Evolutionary conservation across 1,140 invertebrate genomes (phyloP), one percentile per base, ranked within the genome.

Genomic region (Halictus rubicundus): DNA sequence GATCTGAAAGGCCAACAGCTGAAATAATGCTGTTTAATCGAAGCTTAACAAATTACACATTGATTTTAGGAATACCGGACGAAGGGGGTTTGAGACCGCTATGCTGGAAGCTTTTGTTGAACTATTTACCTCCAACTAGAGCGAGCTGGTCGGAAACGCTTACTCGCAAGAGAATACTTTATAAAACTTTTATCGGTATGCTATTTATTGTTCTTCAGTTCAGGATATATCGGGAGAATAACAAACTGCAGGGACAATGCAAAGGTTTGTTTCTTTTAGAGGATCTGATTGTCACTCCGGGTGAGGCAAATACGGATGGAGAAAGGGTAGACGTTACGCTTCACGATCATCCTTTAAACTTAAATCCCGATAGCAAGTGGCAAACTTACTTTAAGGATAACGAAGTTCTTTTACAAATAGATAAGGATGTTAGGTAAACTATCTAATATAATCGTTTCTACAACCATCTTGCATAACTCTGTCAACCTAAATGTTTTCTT

Each of bases 351-450:
- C 98, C 98, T 6, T 91, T 99, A n/a, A 99, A 97, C 93, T 96
- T 97, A 27, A 98, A 97, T 90, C 98, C 98, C 4, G 96, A 98
- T 80, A 98, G 98, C 88, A 96, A 97, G 74, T 99, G 98, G 98
- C 96, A 97, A 80, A 96, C 95, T 0, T 98, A 96, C 91, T 99
- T 99, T 91, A 98, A 97, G 92, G 98, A 99, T 90, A 99, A 99
- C 93, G 98, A 99, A 94, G 97, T 98, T 81, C 91, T 99, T 14
- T 92, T 98, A 70, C 98, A 99, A 94, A 99, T 99, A 88, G 98
- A 99, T 91, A 99, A 99, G 92, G 98, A 99, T 94, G 98, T 99
- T 25, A 95, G 98, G 96, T 96, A 90, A 82, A 25, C 39, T 37
- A 52, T 12, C 0, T 12, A 61, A 9, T 2, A 16, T 7, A n/a